Evolutionary conservation across 2,797 vertebrate species (phyloP), one percentile per base, ranked within the genome.

Genomic region (Microtus agrestis): DNA sequence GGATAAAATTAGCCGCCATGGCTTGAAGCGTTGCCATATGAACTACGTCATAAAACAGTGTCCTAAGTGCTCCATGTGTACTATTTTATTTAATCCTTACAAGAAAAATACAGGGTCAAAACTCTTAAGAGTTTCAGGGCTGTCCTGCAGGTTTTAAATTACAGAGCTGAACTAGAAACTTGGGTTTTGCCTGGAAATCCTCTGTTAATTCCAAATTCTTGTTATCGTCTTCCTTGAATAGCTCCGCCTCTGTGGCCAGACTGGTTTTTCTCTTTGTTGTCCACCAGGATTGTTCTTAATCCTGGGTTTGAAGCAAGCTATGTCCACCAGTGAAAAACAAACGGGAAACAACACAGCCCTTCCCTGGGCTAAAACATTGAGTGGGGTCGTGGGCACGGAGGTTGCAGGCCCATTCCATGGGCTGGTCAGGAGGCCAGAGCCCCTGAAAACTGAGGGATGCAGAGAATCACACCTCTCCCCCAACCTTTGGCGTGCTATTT

Each of bases 1-100:
- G 43, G 73, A 96, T 85, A 90, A 95, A 96, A 95, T 96, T 93
- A 98, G 81, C 87, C 74, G 5, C 71, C 11, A 1, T 31, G 48
- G 79, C 73, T 88, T 59, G 89, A 79, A 91, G 91, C 40, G 61
- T 90, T 86, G 56, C 73, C 76, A 34, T 51, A 51, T 3, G 27
- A 85, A 48, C 87, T 88, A 88, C 59, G 78, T 54, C 27, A 23
- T 48, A 56, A 11, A 69, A 74, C 56, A 56, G 11, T 25, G 4
- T 29, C 12, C 27, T 78, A 61, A 74, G 37, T 23, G 17, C 48
- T 31, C 25, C 12, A 13, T 43, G 5, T 6, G 15, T 80, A n/a
- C 59, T 51, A 2, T 84, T 87, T 48, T 69, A 51, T 78, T 88
- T 82, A 77, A 93, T 37, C 69, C 67, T 89, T 19, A 0, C 74